Evolutionary conservation across 1,140 invertebrate species (phyloP).

Genomic region (Paraescarpia echinospica): DNA sequence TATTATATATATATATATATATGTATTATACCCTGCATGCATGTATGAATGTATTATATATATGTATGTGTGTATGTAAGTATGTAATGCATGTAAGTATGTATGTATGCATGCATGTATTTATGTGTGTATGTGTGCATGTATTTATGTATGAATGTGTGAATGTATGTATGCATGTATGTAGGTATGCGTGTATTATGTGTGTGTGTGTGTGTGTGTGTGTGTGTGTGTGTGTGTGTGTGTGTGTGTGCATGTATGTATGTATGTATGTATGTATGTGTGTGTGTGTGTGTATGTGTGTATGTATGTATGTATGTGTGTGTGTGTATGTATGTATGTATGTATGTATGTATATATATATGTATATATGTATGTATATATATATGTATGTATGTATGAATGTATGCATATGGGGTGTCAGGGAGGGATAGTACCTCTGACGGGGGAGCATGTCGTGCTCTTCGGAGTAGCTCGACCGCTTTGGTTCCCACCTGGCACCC

Average conservation of each 20-base stretch:
- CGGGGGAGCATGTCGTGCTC: too few relatives aligned
- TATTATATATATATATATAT: neutral
- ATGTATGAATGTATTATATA: too few relatives aligned
- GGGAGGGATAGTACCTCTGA: too few relatives aligned
- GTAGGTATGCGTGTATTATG: neutral
- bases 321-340: slow-evolving; percentile 6
- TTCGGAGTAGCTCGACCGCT: too few relatives aligned
- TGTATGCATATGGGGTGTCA: too few relatives aligned
- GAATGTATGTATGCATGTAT: neutral
- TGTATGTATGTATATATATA: neutral
- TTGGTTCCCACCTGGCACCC: too few relatives aligned
- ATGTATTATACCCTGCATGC: too few relatives aligned
- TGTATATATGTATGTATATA: too few relatives aligned
- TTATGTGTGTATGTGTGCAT: neutral
- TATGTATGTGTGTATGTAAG: too few relatives aligned
- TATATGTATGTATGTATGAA: too few relatives aligned
- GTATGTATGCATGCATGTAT: too few relatives aligned
- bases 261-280: neutral
- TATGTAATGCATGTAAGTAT: too few relatives aligned
- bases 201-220: neutral
- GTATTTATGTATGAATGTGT: neutral
- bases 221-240: slow-evolving; percentile 10
- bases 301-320: neutral
- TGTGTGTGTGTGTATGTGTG: neutral
- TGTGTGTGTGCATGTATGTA: neutral